Conservation (phyloP, 2,797 vertebrate species). For the Acestrorhynchus altus region DNA sequence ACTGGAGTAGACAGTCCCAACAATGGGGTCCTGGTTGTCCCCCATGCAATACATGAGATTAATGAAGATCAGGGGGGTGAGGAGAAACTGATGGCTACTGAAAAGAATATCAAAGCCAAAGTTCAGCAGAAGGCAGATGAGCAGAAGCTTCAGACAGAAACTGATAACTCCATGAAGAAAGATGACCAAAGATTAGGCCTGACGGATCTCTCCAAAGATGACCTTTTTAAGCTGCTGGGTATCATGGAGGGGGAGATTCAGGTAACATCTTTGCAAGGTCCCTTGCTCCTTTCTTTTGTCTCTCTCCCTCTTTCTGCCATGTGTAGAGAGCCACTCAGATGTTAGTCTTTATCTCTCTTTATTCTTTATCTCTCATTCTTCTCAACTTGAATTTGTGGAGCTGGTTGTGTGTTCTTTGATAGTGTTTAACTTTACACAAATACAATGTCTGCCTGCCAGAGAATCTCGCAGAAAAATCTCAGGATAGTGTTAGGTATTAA, state of each 20-base stretch:
- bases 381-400: too few species aligned
- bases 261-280: slow-evolving; percentile 84
- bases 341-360: too few species aligned
- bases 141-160: slow-evolving; percentile 80
- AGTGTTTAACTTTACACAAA: too few species aligned
- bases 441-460: too few species aligned
- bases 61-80: slow-evolving; percentile 82
- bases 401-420: too few species aligned
- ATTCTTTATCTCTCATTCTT: too few species aligned
- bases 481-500: too few species aligned
- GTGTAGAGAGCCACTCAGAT: too few species aligned
- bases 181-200: slow-evolving; percentile 74
- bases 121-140: slow-evolving; percentile 81
- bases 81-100: slow-evolving; percentile 77
- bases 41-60: slow-evolving; percentile 79
- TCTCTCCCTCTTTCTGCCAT: too few species aligned
- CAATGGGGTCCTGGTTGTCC: slow-evolving; percentile 80
- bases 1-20: slow-evolving; percentile 83
- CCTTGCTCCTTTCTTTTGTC: too few species aligned
- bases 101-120: slow-evolving; percentile 87
- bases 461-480: too few species aligned
- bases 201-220: slow-evolving; percentile 89
- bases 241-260: slow-evolving; percentile 98
- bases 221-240: slow-evolving; percentile 90
- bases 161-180: slow-evolving; percentile 76